Base-by-base conservation (phyloP, 1,140 invertebrate genomes). In the Pogonus chalceus region DNA sequence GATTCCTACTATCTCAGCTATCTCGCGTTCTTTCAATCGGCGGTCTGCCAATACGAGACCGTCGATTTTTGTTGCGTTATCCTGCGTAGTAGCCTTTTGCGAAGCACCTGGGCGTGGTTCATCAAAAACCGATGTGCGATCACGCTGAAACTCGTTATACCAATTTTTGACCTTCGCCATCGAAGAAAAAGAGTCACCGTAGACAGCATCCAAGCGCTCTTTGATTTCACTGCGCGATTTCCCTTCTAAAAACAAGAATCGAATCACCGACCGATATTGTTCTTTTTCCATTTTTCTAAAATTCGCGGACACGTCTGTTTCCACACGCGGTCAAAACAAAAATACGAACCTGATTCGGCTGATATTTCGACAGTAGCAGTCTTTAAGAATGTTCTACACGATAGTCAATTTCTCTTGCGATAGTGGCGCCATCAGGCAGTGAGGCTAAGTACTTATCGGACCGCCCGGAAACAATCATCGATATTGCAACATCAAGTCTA, bases 71-170 rank as follows among this genome's bases (percentile, higher is more conserved):
- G 20, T 54, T 1, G 64, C 54, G 49, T 61, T 70, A 23, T 65
- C 58, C 24, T 64, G 53, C 50, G 65, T 60, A 37, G 53, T 56
- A 52, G 56, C 60, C 49, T 37, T 61, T 58, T 59, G 56, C 20
- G 63, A 60, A 26, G 23, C 37, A 59, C 61, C 64, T 56, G 60
- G 49, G 35, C 62, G 64, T 53, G 51, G 43, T 49, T 64, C 60
- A 65, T 65, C 61, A 60, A 60, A 60, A 60, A 56, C 54, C 21
- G 57, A 60, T 50, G 56, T 64, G 51, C 60, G 62, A 58, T 63
- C 63, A 65, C 58, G 56, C 60, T 63, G 35, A 63, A 65, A 66
- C 39, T 64, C 58, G 35, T 56, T 59, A 56, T 62, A 61, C 62
- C 61, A 66, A 55, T 62, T 60, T 57, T 61, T 57, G 35, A 62